phyloP scores from a whole-genome alignment of 1,140 invertebrate species.

The Limonius californicus region DNA sequence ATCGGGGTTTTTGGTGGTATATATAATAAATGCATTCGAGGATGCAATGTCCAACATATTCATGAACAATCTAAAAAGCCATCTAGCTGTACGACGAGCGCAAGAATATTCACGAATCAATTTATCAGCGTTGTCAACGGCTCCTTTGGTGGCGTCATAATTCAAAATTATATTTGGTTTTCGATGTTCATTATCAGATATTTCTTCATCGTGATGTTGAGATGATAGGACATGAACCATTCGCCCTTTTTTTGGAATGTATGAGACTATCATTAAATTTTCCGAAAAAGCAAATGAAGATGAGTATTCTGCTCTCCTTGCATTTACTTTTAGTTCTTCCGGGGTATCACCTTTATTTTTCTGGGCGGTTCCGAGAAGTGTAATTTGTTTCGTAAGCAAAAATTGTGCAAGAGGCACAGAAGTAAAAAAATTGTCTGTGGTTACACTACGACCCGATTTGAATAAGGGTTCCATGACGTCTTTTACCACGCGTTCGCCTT shows the following conservation, averaged over 20 bases:
- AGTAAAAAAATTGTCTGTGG: neutral
- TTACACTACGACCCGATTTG: neutral
- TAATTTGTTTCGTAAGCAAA: neutral
- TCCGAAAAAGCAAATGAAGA: conserved; percentile 28
- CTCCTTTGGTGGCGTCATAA: conserved; percentile 48
- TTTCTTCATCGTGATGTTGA: conserved; percentile 27
- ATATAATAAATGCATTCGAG: conserved; percentile 23
- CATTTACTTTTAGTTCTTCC: neutral
- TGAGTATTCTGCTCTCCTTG: neutral
- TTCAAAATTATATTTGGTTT: too few species aligned
- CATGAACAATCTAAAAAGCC: conserved; percentile 29
- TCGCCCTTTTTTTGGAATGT: conserved; percentile 34
- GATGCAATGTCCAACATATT: conserved; percentile 29
- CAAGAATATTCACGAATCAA: conserved; percentile 11
- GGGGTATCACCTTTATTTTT: neutral
- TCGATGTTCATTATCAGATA: too few species aligned
- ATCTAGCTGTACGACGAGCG: conserved; percentile 19
- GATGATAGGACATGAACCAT: conserved; percentile 34
- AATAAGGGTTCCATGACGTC: neutral
- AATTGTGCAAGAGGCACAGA: neutral
- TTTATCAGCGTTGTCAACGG: conserved; percentile 45
- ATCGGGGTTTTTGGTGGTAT: conserved; percentile 22
- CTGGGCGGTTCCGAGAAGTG: neutral
- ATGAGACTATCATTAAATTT: conserved; percentile 34
- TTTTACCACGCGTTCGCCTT: too few species aligned